These are phyloP conservation scores for Threskiornis aethiopicus DNA, from an alignment of 2,797 vertebrate species.

Conservation along the genomic window DNA sequence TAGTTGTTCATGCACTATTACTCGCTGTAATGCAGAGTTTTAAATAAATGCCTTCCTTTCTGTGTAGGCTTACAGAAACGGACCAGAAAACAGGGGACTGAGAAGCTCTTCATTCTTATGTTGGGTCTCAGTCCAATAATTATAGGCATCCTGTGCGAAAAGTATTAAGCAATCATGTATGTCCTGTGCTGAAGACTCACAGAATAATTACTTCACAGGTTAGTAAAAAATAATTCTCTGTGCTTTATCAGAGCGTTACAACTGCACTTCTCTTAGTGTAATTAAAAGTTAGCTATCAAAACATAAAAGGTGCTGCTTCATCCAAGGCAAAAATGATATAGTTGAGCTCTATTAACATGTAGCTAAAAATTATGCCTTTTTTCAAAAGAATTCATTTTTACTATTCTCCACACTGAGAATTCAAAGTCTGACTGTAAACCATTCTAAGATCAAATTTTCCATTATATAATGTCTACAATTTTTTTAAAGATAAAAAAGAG, in stretches of 20 bases:
- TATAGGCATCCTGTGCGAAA: neutral
- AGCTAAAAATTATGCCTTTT: neutral
- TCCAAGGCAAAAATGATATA: neutral
- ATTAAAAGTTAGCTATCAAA: neutral
- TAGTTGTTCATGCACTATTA: neutral
- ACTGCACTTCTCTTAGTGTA: neutral
- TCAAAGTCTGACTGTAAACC: neutral
- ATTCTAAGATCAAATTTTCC: neutral
- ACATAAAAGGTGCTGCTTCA: neutral
- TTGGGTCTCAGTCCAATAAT: neutral
- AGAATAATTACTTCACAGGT: neutral
- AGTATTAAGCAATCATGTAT: neutral
- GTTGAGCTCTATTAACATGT: neutral
- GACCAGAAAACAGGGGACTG: neutral
- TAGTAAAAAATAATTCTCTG: neutral
- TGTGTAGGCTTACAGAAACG: neutral
- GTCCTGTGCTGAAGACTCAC: neutral
- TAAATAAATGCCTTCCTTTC: neutral
- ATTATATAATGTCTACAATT: neutral
- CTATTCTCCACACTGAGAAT: neutral
- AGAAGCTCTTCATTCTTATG: neutral
- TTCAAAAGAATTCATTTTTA: neutral
- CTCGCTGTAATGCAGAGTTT: neutral
- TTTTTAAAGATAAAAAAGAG: neutral
- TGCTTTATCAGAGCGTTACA: neutral